Base-by-base conservation (phyloP, 2,113 vertebrate species). In the Salminus brasiliensis region DNA sequence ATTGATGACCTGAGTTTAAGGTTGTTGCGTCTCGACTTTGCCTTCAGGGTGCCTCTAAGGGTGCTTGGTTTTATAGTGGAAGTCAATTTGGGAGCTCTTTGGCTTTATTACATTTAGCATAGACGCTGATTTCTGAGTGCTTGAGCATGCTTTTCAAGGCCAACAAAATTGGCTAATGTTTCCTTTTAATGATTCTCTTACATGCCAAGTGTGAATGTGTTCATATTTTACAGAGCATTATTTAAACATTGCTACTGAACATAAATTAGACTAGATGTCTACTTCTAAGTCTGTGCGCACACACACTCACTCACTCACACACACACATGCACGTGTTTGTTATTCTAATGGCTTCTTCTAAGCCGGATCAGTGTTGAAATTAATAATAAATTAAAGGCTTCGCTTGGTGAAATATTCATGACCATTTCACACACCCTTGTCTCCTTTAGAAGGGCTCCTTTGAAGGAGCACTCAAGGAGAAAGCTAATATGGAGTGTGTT, bases 301-400 rank as follows among this genome's bases (percentile, higher is more conserved):
- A 59, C 23, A 32, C 59, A 18, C 59, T 32, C 59, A 32, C 59
- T 7, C 59, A 62, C 59, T 18, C 59, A 18, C 69, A 59, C 71
- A 18, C 10, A 12, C 34, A 43, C 72, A 75, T 16, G 55, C 80
- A 69, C 72, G 81, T 90, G 76, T 87, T 89, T 89, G 85, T 89
- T 90, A 89, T 91, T 90, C 87, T 88, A 84, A 91, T 87, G 80
- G 3, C 82, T 86, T 80, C 83, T 71, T 86, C 82, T 74, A 81
- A 74, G 66, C 84, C 70, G 87, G 86, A 82, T 79, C 82, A 70
- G 86, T 81, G 86, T 86, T 89, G 85, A 81, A 87, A 91, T 91
- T 85, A 92, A 93, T 92, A 89, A 90, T 86, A 66, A 86, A 91
- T 91, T 83, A 83, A 90, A 89, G 89, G 84, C 89, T 81, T 84